A percentile compares a stretch with the other conserved stretches of the same genome.
Conservation (phyloP, 2,797 vertebrate genomes). For the Sarcophilus harrisii region DNA sequence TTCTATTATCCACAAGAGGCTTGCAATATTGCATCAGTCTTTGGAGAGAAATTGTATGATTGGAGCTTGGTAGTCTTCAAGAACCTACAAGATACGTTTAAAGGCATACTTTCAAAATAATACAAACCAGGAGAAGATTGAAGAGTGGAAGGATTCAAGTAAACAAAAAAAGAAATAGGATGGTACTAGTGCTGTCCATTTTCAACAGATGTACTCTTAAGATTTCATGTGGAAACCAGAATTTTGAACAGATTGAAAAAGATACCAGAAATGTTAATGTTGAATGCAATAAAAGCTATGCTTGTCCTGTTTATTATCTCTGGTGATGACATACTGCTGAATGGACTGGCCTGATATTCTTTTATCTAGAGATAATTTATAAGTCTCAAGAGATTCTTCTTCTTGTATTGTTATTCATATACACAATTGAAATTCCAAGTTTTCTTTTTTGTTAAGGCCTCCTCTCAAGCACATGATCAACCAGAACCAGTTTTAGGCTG, state of each 20-base stretch:
- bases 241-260: constrained; percentile 67
- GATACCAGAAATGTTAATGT: constrained; percentile 67
- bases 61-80: not conserved
- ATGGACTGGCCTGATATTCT: constrained; percentile 54
- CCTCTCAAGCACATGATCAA: not conserved
- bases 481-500: not conserved
- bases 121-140: no score
- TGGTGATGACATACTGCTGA: constrained; percentile 62
- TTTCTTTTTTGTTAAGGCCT: no score
- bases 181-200: not conserved
- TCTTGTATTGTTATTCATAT: constrained; percentile 83
- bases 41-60: fast-evolving
- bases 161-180: not conserved
- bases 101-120: no score
- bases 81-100: no score
- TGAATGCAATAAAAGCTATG: constrained; percentile 77
- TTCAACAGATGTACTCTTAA: constrained; percentile 74
- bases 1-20: not conserved
- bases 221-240: constrained; percentile 70
- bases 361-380: constrained; percentile 75
- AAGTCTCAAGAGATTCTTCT: constrained; percentile 74
- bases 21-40: fast-evolving
- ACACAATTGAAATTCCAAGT: constrained; percentile 82
- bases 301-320: constrained; percentile 63
- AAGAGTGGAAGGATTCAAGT: no score